Evolutionary conservation across 2,888 invertebrate species (phyloP).

Genomic region (Arenicola marina): DNA sequence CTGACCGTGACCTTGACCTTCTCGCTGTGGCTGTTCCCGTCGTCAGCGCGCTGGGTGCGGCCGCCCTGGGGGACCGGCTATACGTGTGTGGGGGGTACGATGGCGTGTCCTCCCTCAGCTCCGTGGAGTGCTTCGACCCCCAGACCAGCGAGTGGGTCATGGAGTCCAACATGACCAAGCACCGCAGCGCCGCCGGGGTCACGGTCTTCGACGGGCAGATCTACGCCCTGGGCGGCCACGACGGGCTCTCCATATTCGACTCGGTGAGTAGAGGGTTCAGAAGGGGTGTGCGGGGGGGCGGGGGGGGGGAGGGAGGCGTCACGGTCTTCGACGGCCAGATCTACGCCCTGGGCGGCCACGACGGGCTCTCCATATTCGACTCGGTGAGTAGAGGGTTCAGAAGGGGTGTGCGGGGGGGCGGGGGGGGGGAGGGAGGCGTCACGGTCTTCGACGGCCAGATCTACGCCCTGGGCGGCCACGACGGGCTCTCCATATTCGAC

Average conservation of each 20-base stretch:
- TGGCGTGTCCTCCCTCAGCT: conserved; percentile 56
- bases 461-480: conserved; percentile 84
- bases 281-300: too few species aligned
- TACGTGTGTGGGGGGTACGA: conserved; percentile 61
- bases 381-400: conserved; percentile 72
- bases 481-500: conserved; percentile 84
- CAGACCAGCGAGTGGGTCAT: conserved; percentile 69
- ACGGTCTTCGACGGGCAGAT: conserved; percentile 74
- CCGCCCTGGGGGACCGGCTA: conserved; percentile 51
- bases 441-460: conserved; percentile 74
- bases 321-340: conserved; percentile 74
- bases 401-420: too few species aligned
- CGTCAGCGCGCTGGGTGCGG: conserved; percentile 60
- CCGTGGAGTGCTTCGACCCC: conserved; percentile 57
- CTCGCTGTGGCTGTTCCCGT: too few species aligned
- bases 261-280: conserved; percentile 71
- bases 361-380: conserved; percentile 84
- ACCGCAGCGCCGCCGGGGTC: conserved; percentile 75
- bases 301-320: too few species aligned
- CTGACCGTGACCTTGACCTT: too few species aligned
- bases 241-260: conserved; percentile 84
- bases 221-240: conserved; percentile 84
- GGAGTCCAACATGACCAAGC: conserved; percentile 74
- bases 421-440: too few species aligned
- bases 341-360: conserved; percentile 84